Percentiles rank a stretch among this genome's conserved stretches.
Evolutionary conservation across 2,888 invertebrate species (phyloP).

Genomic region (Dynastes maya): DNA sequence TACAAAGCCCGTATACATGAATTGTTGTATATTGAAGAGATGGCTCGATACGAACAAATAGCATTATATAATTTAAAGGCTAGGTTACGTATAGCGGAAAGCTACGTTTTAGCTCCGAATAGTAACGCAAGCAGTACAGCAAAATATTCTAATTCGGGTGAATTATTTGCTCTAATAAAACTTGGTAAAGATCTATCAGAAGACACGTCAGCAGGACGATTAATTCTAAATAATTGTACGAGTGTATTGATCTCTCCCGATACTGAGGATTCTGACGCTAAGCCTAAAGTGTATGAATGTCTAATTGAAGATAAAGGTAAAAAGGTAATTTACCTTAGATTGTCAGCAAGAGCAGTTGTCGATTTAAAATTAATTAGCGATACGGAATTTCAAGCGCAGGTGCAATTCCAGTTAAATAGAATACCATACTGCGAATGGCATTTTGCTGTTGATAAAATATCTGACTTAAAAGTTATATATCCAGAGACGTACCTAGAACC

Average conservation of each 20-base stretch:
- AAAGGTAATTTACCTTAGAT: constrained; percentile 82
- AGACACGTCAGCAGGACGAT: constrained; percentile 85
- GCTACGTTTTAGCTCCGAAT: constrained; percentile 80
- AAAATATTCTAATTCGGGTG: constrained; percentile 84
- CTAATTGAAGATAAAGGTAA: constrained; percentile 77
- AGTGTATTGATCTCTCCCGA: constrained; percentile 74
- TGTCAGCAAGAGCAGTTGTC: constrained; percentile 79
- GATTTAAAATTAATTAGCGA: constrained; percentile 76
- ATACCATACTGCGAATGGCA: constrained; percentile 90
- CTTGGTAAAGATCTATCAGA: constrained; percentile 84
- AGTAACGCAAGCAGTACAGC: constrained; percentile 81
- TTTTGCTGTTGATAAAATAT: constrained; percentile 83
- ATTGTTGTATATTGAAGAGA: constrained; percentile 83
- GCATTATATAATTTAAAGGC: constrained; percentile 81
- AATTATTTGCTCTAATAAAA: constrained; percentile 82
- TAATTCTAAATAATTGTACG: constrained; percentile 84
- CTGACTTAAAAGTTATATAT: constrained; percentile 81
- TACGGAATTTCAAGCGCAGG: constrained; percentile 78
- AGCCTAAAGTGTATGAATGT: constrained; percentile 80
- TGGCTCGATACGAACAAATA: constrained; percentile 80
- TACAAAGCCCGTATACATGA: constrained; percentile 84
- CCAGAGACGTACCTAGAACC: constrained; percentile 78
- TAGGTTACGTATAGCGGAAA: constrained; percentile 76
- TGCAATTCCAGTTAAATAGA: constrained; percentile 87
- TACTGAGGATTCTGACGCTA: constrained; percentile 58